Evolutionary conservation across 1,140 invertebrate species (phyloP), one percentile per base, ranked within the genome.

Genomic region (Helicoverpa zea): DNA sequence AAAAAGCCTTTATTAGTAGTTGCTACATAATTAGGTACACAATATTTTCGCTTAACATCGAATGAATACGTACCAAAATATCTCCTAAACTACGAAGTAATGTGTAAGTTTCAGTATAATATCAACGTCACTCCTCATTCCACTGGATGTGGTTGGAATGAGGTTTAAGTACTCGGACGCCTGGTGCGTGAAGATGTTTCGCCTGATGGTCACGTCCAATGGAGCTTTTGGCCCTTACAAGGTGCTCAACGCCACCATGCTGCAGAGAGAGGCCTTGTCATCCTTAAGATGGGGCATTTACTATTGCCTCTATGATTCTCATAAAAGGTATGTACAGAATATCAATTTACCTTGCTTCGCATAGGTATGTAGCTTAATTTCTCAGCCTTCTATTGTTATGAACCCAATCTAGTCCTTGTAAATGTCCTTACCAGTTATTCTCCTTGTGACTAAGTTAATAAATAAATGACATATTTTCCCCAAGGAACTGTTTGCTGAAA

Each of bases 21-120:
- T 23, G 23, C 23, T 23, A 23, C 23, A 23, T 23, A 23, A 23
- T 23, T 23, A 23, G 2, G 23, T 23, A 23, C 2, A 1, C 2
- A 23, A 23, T 23, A 23, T 23, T 23, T 23, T 23, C 23, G 23
- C 23, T 23, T 23, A 23, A 23, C 23, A 23, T 23, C 23, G 23
- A 23, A 23, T 23, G 23, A 23, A 23, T 23, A 23, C 23, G 1
- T 23, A 23, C 7, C 16, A 10, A 49, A 23, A 76, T 43, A 64
- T 76, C n/a, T 58, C 43, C 16, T 23, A 9, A 9, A 61, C 58
- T 29, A 61, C 23, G 58, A 29, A 61, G 35, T 30, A 14, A 29
- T 14, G 23, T 61, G 58, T 61, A 30, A 68, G 18, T 68, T 68
- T 49, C 64, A 68, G 64, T 18, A 68, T 68, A 16, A 68, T 68